Evolutionary conservation across 2,797 vertebrate species (phyloP).

Genomic region (Gymnothorax javanicus): DNA sequence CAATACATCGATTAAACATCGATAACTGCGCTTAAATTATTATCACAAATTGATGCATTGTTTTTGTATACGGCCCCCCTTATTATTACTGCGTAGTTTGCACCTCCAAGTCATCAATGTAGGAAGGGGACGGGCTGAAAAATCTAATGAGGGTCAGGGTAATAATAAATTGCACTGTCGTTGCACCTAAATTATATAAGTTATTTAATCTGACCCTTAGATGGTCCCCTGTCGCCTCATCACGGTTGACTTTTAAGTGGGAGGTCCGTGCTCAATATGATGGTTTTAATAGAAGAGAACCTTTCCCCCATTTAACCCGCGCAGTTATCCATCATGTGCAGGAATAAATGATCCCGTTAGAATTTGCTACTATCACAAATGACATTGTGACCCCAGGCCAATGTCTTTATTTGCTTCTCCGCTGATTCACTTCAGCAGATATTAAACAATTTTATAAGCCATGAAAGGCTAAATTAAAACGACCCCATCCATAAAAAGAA

Average conservation of each 20-base stretch:
- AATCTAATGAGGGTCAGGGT: slow-evolving; percentile 93
- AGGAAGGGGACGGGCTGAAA: slow-evolving; percentile 84
- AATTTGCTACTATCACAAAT: slow-evolving; percentile 97
- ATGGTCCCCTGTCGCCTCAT: slow-evolving; percentile 85
- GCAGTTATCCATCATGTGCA: slow-evolving; percentile 91
- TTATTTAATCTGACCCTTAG: slow-evolving; percentile 97
- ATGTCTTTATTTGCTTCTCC: slow-evolving; percentile 91
- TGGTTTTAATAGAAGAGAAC: slow-evolving; percentile 93
- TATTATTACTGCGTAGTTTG: slow-evolving; percentile 65
- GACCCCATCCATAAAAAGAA: slow-evolving; percentile 87
- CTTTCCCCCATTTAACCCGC: slow-evolving; percentile 91
- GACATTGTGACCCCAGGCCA: slow-evolving; percentile 90
- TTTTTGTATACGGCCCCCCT: slow-evolving; percentile 30
- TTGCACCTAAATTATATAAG: slow-evolving; percentile 95
- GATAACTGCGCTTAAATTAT: slow-evolving; percentile 54
- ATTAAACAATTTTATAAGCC: slow-evolving; percentile 95
- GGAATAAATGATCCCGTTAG: slow-evolving; percentile 97
- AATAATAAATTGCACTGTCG: slow-evolving; percentile 98
- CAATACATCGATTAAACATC: slow-evolving; percentile 53
- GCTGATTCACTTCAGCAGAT: slow-evolving; percentile 92
- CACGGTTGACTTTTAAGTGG: slow-evolving; percentile 91
- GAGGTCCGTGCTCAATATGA: slow-evolving; percentile 95
- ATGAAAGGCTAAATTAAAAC: slow-evolving; percentile 93
- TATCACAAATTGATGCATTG: slow-evolving; percentile 60
- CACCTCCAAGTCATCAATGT: slow-evolving; percentile 78